phyloP scores from a whole-genome alignment of 2,888 invertebrate species.

The Rhagophthalmus giganteus region DNA sequence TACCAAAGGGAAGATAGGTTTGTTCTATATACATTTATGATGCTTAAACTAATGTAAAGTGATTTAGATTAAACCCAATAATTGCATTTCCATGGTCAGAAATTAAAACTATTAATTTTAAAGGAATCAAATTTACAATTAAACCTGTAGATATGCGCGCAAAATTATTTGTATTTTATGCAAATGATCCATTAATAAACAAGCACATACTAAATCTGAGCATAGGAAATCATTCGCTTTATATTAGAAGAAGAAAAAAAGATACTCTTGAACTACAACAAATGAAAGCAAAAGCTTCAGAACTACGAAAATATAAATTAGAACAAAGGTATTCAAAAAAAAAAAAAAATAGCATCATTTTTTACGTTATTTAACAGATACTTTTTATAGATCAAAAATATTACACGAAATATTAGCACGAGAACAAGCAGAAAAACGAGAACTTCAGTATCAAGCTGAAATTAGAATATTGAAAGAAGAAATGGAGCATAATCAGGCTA shows the following conservation, averaged over 20 bases:
- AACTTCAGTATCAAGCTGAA: conserved; percentile 91
- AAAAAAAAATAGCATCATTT: conserved; percentile 3
- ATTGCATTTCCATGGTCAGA: conserved; percentile 99
- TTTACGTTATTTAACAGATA: background rate
- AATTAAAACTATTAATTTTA: conserved; percentile 98
- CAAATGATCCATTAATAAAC: conserved; percentile 92
- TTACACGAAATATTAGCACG: conserved; percentile 89
- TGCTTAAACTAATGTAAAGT: conserved; percentile 7
- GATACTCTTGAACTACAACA: conserved; percentile 99
- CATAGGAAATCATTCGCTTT: conserved; percentile 99
- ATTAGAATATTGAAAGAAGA: conserved; percentile 89
- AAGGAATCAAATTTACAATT: conserved; percentile 98
- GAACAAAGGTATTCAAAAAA: conserved; percentile 89
- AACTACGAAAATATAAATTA: conserved; percentile 89
- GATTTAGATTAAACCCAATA: conserved; percentile 85
- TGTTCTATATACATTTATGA: conserved; percentile 40
- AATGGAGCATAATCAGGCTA: conserved; percentile 79
- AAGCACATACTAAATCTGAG: conserved; percentile 97
- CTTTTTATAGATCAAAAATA: conserved; percentile 72
- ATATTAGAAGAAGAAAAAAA: conserved; percentile 96
- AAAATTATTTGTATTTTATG: conserved; percentile 98
- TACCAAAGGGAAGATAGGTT: conserved; percentile 96
- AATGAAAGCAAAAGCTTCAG: conserved; percentile 97
- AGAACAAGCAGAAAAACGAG: conserved; percentile 92
- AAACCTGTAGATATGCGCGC: conserved; percentile 99